Evolutionary conservation across 1,140 invertebrate genomes (phyloP).

Genomic region (Diorhabda sublineata): DNA sequence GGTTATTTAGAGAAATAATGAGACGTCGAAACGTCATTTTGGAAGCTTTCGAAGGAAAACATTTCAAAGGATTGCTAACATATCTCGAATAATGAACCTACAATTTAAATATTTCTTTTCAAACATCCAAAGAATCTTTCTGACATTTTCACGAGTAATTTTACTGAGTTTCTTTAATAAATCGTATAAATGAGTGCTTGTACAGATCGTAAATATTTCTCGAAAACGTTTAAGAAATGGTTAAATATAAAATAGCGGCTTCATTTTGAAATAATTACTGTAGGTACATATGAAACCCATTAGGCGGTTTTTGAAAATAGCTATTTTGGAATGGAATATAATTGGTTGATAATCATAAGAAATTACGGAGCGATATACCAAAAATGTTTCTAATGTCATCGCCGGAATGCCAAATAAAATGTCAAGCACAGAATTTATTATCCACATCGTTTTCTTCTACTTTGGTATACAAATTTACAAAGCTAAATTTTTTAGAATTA

Average conservation of each 20-base stretch:
- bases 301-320: neutral
- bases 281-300: neutral
- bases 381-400: too few relatives aligned
- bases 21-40: neutral
- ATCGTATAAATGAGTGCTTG: neutral
- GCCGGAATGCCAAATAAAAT: too few relatives aligned
- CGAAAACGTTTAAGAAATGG: neutral
- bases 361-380: too few relatives aligned
- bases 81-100: neutral
- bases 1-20: neutral
- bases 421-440: too few relatives aligned
- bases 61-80: neutral
- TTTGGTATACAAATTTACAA: too few relatives aligned
- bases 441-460: too few relatives aligned
- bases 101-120: neutral
- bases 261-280: neutral
- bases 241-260: neutral
- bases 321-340: too few relatives aligned
- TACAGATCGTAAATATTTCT: neutral
- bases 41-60: neutral
- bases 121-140: constrained; percentile 2
- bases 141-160: constrained; percentile 2
- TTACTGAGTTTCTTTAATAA: constrained; percentile 1
- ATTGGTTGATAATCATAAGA: too few relatives aligned
- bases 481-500: too few relatives aligned